Evolutionary conservation across 1,140 invertebrate genomes (phyloP), one percentile per base, ranked within the genome.

Genomic region (Orchestia grillus): DNA sequence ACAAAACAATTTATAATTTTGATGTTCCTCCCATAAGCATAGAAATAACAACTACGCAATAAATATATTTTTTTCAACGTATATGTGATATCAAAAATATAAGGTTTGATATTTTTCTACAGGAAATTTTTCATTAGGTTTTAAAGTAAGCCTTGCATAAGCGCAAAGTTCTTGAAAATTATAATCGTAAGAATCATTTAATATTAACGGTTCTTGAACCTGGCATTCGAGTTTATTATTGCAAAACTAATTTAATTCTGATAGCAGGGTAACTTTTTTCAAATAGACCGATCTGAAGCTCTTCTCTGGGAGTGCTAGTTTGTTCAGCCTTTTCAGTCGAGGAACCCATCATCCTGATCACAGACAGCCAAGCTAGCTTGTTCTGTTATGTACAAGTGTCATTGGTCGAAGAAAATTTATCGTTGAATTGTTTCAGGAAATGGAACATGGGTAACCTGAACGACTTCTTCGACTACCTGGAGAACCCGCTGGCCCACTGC

Each of bases 391-490:
- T 8, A 19, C 47, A 53, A 19, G 19, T 8, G 19, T 8, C 6
- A 53, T 53, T 53, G 47, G 6, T 6, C 47, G 19, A 19, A 53
- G 47, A 53, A 6, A 53, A 36, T 15, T 77, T 36, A 77, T 77
- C 28, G 11, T 77, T 53, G 47, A 77, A 36, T 77, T 36, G 36
- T 77, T 77, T 77, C 88, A 90, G 88, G 88, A 23, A 11, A 3
- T 90, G 88, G 88, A 11, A 90, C 41, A 42, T 90, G 88, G n/a
- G 28, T 8, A 16, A 41, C 36, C 88, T 90, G 88, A 44, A 42
- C 41, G 43, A 90, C n/a, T 28, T 90, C 88, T 90, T 90, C 88
- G 88, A 90, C 88, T 90, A 90, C 41, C 88, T 90, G 41, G 88
- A 90, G 36, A 4, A 90, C 28, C 88, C 88, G 15, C 88, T 42